phyloP scores from a whole-genome alignment of 2,797 vertebrate species.

The Lutra lutra region DNA sequence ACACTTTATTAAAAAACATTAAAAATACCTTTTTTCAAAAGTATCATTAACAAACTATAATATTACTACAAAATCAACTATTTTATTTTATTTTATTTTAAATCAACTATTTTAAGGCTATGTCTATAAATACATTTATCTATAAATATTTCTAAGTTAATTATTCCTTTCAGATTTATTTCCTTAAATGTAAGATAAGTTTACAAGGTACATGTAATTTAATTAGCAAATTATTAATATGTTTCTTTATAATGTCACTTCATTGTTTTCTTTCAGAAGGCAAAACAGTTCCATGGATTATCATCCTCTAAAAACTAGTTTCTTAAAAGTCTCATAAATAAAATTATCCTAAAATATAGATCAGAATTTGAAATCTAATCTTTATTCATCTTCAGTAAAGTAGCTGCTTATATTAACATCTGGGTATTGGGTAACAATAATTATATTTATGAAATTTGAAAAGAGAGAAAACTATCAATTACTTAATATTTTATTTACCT shows the following conservation, averaged over 20 bases:
- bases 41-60: constrained; percentile 8
- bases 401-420: constrained; percentile 36
- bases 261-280: not conserved
- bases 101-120: constrained; percentile 52
- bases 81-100: not conserved
- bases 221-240: not conserved
- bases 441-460: constrained; percentile 56
- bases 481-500: constrained; percentile 26
- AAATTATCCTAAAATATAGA: constrained; percentile 59
- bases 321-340: constrained; percentile 3
- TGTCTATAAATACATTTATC: not conserved
- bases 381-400: constrained; percentile 32
- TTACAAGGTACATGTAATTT: constrained; percentile 15
- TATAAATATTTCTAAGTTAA: constrained; percentile 14
- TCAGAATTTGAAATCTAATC: constrained; percentile 42
- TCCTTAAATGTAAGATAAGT: constrained; percentile 35
- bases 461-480: constrained; percentile 36
- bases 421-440: constrained; percentile 17
- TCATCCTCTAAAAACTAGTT: constrained; percentile 11
- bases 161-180: constrained; percentile 32
- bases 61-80: constrained; percentile 48
- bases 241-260: not conserved
- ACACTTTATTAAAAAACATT: constrained; percentile 53
- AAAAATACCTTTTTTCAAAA: constrained; percentile 40
- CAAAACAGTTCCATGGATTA: not conserved